A percentile compares a stretch with the other conserved stretches of the same genome.
Conservation (phyloP, 2,113 vertebrate species). For the Rousettus leschenaultii region DNA sequence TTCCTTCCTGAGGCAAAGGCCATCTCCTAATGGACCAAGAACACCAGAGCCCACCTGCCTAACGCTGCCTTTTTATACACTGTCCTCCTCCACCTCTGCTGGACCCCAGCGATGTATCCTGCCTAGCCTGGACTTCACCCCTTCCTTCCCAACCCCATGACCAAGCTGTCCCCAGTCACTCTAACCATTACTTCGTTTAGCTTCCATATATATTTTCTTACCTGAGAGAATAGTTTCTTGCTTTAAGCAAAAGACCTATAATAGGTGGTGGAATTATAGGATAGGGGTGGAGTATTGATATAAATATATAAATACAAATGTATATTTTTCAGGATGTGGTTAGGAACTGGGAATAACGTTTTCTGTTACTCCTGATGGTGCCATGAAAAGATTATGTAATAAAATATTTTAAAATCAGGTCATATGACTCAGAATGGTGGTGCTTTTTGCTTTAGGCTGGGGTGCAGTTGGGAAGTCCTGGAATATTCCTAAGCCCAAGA, state of each 20-base stretch:
- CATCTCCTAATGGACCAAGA: slow-evolving; percentile 88
- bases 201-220: slow-evolving; percentile 95
- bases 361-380: slow-evolving; percentile 81
- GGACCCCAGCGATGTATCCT: slow-evolving; percentile 46
- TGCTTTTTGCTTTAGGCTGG: slow-evolving; percentile 26
- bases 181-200: slow-evolving; percentile 90
- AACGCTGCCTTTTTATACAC: slow-evolving; percentile 87
- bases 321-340: slow-evolving; percentile 85
- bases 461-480: neutral
- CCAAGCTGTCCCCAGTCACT: slow-evolving; percentile 74
- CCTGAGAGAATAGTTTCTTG: slow-evolving; percentile 86
- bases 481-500: neutral
- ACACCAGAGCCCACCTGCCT: slow-evolving; percentile 67
- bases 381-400: slow-evolving; percentile 85
- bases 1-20: slow-evolving; percentile 98
- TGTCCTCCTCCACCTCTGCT: slow-evolving; percentile 88
- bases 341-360: slow-evolving; percentile 81
- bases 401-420: slow-evolving; percentile 83
- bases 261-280: slow-evolving; percentile 68
- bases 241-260: slow-evolving; percentile 77
- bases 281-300: slow-evolving; percentile 67
- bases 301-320: slow-evolving; percentile 81
- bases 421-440: slow-evolving; percentile 57
- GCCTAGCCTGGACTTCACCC: slow-evolving; percentile 69
- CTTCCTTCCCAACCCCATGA: neutral